A percentile compares a stretch with the other conserved stretches of the same genome.
These are phyloP conservation scores for Piprites chloris DNA, from an alignment of 2,113 vertebrate species.

Conservation along the genomic window DNA sequence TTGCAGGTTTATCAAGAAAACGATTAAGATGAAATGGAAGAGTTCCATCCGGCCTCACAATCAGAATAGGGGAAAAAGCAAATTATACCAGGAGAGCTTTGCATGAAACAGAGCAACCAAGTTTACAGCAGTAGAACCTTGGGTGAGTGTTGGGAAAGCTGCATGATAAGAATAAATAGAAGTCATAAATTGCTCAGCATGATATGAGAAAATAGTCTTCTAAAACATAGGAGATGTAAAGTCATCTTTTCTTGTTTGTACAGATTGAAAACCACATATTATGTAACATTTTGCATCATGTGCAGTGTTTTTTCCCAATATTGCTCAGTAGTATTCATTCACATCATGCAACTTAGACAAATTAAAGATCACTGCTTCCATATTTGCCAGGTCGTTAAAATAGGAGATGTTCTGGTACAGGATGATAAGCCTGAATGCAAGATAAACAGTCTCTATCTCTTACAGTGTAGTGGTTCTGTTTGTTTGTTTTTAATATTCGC, in stretches of 20 bases:
- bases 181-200: neutral
- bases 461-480: neutral
- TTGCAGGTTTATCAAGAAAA: neutral
- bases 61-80: neutral
- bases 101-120: neutral
- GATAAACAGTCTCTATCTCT: neutral
- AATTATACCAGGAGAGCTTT: neutral
- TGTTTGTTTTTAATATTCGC: neutral
- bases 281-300: neutral
- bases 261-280: neutral
- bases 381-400: neutral
- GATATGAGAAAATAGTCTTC: neutral
- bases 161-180: neutral
- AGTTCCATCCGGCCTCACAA: neutral
- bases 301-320: fast-evolving
- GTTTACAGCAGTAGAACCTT: neutral
- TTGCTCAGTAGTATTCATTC: neutral
- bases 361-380: neutral
- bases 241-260: neutral
- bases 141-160: neutral
- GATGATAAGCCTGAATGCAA: neutral
- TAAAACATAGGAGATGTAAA: neutral
- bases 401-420: neutral
- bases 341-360: neutral
- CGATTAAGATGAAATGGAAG: neutral